Evolutionary conservation across 2,888 invertebrate genomes (phyloP), one percentile per base, ranked within the genome.

Genomic region (Gymnoscelis rufifasciata): DNA sequence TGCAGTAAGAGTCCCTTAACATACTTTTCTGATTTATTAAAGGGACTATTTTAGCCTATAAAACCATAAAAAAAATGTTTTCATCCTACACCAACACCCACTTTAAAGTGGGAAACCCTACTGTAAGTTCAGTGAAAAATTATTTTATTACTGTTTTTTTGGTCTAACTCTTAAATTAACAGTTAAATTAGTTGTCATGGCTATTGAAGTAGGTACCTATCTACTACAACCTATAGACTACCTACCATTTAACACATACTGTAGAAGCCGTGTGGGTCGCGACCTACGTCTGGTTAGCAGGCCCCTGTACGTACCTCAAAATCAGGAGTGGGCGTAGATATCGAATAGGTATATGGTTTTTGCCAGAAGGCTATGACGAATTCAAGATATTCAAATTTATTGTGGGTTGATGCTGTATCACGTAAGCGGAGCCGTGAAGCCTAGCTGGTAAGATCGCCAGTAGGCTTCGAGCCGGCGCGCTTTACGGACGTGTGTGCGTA

Each of bases 361-460:
- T 81, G 75, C 75, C 70, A 74, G 78, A 78, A 81, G 75, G 78
- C 79, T 76, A 78, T 78, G 81, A 73, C 76, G 73, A 74, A 78
- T 78, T 77, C 75, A 69, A 72, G 67, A 73, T 83, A 79, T 80
- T 78, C 62, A 77, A 74, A 79, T 80, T 72, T 68, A 69, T 70
- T 64, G 76, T 76, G 74, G 71, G 74, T 63, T 72, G 74, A 77
- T 65, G 72, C 66, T 74, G 62, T 47, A 52, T 53, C 48, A 46
- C 45, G 54, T 52, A 52, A 55, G 63, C 53, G 59, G 40, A 44
- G 47, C 45, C 19, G 19, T 19, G 26, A 26, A 35, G 35, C 33
- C 33, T 33, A 33, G 19, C 63, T 61, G 64, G 61, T 8, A n/a
- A 15, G 31, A 35, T 11, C 35, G 49, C 31, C 75, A 87, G 87